A percentile compares a stretch with the other conserved stretches of the same genome.
phyloP scores from a whole-genome alignment of 2,797 vertebrate genomes.

The Sciurus vulgaris region DNA sequence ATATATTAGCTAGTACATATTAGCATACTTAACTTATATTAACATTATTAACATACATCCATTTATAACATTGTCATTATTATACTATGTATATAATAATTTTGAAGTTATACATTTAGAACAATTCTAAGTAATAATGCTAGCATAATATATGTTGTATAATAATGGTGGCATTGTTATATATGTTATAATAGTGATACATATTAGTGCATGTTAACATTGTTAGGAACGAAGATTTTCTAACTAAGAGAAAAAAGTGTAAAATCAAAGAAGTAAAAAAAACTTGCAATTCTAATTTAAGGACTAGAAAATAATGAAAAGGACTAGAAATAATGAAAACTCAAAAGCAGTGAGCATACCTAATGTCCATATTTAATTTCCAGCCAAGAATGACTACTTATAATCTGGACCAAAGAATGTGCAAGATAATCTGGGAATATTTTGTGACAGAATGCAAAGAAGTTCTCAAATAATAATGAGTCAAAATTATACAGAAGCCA shows the following conservation, averaged over 20 bases:
- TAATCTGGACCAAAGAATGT: constrained; percentile 12
- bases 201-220: not conserved
- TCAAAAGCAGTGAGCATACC: not conserved
- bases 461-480: not conserved
- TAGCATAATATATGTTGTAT: not conserved
- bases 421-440: not conserved
- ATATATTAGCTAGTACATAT: not conserved
- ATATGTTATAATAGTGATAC: not conserved
- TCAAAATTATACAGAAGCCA: constrained; percentile 31
- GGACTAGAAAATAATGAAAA: too few relatives aligned
- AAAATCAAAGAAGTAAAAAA: constrained; percentile 25
- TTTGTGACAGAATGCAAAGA: not conserved
- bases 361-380: not conserved
- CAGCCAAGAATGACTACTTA: not conserved
- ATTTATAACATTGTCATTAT: constrained; percentile 22
- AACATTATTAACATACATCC: not conserved
- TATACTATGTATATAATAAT: not conserved
- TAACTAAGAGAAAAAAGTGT: not conserved
- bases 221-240: constrained; percentile 11
- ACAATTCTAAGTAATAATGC: constrained; percentile 43
- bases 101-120: constrained; percentile 42
- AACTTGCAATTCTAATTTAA: not conserved
- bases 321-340: not conserved
- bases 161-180: not conserved
- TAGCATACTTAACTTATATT: constrained; percentile 34